phyloP scores from a whole-genome alignment of 2,797 vertebrate genomes.

The Mus spretus region DNA sequence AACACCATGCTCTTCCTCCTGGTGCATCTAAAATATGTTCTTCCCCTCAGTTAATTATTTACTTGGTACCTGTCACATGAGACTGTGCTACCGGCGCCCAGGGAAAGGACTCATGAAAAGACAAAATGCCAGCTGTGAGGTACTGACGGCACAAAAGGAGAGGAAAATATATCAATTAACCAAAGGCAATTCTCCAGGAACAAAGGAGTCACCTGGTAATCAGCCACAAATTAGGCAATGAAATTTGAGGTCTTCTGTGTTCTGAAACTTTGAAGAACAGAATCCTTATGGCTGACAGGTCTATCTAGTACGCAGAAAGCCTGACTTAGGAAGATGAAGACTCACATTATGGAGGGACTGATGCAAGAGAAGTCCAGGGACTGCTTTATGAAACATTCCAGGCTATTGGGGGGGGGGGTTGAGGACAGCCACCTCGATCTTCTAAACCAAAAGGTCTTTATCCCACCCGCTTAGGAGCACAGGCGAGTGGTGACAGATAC shows the following conservation, averaged over 20 bases:
- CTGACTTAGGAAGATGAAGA: not conserved
- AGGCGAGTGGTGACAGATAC: not conserved
- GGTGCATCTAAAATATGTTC: not conserved
- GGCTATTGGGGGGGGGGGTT: too few species aligned
- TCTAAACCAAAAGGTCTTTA: not conserved
- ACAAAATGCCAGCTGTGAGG: constrained; percentile 25
- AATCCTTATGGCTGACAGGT: not conserved
- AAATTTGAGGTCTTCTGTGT: not conserved
- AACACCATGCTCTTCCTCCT: not conserved
- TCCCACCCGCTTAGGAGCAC: not conserved
- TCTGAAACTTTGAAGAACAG: not conserved
- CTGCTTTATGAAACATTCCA: not conserved
- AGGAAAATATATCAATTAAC: not conserved
- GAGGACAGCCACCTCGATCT: not conserved
- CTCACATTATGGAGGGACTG: not conserved
- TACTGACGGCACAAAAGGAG: not conserved
- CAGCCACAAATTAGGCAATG: not conserved
- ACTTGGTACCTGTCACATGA: not conserved
- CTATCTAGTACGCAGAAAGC: not conserved
- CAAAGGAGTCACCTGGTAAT: not conserved
- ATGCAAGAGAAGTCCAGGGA: not conserved
- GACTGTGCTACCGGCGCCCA: not conserved
- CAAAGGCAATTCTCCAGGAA: constrained; percentile 35
- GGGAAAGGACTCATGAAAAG: constrained; percentile 15
- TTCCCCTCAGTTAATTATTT: constrained; percentile 52